Base-by-base conservation (phyloP, 2,888 invertebrate species). In the Thera obeliscata region DNA sequence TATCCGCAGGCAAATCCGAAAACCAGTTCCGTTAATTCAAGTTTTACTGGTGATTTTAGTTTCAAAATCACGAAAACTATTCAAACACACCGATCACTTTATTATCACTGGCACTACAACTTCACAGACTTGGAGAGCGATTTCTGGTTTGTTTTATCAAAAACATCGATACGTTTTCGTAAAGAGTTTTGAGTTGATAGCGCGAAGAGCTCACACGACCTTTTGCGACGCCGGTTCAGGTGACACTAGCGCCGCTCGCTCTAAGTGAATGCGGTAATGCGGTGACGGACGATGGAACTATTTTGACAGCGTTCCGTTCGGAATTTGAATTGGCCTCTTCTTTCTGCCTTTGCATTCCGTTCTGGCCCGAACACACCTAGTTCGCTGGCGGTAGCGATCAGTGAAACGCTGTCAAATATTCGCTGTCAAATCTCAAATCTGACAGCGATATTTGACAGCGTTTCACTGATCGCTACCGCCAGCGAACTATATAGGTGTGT, bases 1-100 rank as follows among this genome's bases (percentile, higher is more conserved):
- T 66, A 87, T 80, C 81, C 78, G 81, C 76, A 78, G 81, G 80
- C 78, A 82, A 88, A 88, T 89, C 88, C 87, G 83, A 84, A 78
- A 83, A 78, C 76, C 77, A 83, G 88, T 88, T 88, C 88, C 88
- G 88, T 86, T 87, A 84, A 81, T 79, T 82, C 81, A 81, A 85
- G 85, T 88, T 87, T 91, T 86, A 83, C 78, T 80, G 82, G 87
- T 78, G 86, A 88, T 91, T 91, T 89, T 81, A 78, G 74, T 79
- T 76, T 71, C 77, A 87, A 90, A 91, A 91, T 78, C 88, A 83
- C 89, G 82, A 90, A 89, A 90, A 87, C 86, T 73, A 56, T 71
- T 70, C 61, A 73, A 72, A 79, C 75, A 80, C 84, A 84, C 76
- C 76, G 64, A 69, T 73, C 88, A 89, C 87, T 79, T 77, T 76